Conservation (phyloP, 2,113 vertebrate genomes). For the Progne subis region DNA sequence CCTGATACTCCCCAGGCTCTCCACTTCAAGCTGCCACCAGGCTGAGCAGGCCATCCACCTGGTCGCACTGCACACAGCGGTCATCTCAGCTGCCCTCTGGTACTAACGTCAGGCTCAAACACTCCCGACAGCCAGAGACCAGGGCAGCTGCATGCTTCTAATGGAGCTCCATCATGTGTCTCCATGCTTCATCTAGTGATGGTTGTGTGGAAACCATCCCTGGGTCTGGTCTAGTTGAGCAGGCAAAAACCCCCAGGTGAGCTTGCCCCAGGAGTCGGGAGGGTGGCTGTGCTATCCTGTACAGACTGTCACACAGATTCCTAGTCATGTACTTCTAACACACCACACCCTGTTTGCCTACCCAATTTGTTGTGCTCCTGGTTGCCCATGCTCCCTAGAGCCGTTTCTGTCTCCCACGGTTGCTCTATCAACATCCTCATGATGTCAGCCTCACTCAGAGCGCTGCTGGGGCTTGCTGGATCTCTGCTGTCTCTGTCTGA, state of each 20-base stretch:
- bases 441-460: accelerated
- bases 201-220: accelerated
- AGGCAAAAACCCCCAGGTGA: background rate
- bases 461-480: accelerated
- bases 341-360: accelerated
- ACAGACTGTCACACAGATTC: background rate
- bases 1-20: background rate
- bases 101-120: background rate
- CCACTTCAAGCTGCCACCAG: background rate
- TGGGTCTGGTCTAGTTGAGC: background rate
- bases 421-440: background rate
- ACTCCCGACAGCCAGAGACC: background rate
- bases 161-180: background rate
- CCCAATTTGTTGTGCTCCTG: background rate
- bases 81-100: background rate
- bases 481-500: background rate
- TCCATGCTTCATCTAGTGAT: background rate
- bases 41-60: background rate
- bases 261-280: accelerated
- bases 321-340: background rate
- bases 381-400: background rate
- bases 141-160: background rate
- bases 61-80: background rate
- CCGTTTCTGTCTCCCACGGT: accelerated
- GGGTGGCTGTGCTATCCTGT: background rate